Base-by-base conservation (phyloP, 2,888 invertebrate species). In the Meandrusa payeni region DNA sequence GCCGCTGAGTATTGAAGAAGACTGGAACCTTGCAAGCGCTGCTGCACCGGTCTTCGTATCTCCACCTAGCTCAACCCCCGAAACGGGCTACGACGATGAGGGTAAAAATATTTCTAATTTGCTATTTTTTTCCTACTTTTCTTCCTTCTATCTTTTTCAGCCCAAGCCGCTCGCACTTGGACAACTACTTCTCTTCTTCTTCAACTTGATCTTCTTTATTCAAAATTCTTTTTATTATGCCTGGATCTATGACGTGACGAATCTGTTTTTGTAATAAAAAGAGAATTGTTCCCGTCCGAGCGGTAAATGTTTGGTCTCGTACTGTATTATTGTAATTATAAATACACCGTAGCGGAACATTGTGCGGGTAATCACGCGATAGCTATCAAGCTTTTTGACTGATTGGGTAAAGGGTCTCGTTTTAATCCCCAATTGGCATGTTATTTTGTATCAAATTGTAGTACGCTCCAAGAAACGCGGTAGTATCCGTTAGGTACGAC, bases 1-100 rank as follows among this genome's bases (percentile, higher is more conserved):
- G 61, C 93, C 94, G 0, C 69, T 94, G 38, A 92, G 92, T 34
- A 90, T 89, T 7, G 88, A 87, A 1, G 91, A 92, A 36, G 92
- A 92, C 41, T 91, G 93, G 64, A 93, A 94, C 0, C 94, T 93
- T 22, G 90, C 93, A 1, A 91, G 90, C 27, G 93, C 93, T 1
- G 93, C 93, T 1, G 93, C 95, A 2, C 95, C 95, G 34, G 93
- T 93, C 12, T 94, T 93, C 63, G 91, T 93, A 0, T 76, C 83
- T 0, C 94, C 95, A 1, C 94, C 94, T 0, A 91, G 90, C 38
- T 64, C 79, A 0, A 76, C 79, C 0, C 71, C 76, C 0, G 64
- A 56, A 12, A 54, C 40, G 2, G 62, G 52, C 36, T 64, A 57
- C 48, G 72, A 69, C 3, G 76, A 76, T n/a, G 75, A 79, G 57